Conservation (phyloP, 2,113 vertebrate genomes). For the Murina feae region DNA sequence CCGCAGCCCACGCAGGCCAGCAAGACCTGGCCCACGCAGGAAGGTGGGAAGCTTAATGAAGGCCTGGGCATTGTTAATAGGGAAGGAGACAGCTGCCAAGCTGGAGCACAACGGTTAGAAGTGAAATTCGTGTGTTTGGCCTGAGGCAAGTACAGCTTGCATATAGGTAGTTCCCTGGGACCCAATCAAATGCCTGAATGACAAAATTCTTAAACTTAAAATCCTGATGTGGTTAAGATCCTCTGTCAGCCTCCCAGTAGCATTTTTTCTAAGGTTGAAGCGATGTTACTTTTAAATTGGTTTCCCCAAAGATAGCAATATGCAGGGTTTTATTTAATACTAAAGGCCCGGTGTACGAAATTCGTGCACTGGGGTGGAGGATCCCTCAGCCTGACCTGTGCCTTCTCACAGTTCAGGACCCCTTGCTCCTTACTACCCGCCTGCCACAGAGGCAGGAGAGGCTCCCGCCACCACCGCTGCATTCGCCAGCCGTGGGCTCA, state of each 20-base stretch:
- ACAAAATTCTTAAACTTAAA: slow-evolving; percentile 59
- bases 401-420: too few species aligned
- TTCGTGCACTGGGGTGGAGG: too few species aligned
- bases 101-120: slow-evolving; percentile 46
- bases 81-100: slow-evolving; percentile 33
- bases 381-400: too few species aligned
- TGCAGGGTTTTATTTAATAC: not conserved
- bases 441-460: too few species aligned
- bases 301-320: not conserved
- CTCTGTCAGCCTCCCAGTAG: not conserved
- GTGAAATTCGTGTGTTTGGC: slow-evolving; percentile 66
- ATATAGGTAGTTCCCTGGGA: slow-evolving; percentile 60
- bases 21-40: not conserved
- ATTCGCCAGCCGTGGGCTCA: too few species aligned
- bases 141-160: slow-evolving; percentile 47
- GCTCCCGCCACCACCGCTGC: too few species aligned
- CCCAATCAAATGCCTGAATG: slow-evolving; percentile 60
- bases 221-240: slow-evolving; percentile 44
- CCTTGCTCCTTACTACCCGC: too few species aligned
- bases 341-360: too few species aligned
- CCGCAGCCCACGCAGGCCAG: not conserved
- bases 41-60: not conserved
- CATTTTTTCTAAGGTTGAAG: not conserved
- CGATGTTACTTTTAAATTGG: not conserved
- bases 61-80: slow-evolving; percentile 49